These are phyloP conservation scores for Hydra vulgaris DNA, from an alignment of 30 jellyfish, hydroid and myxozoan species.

Conservation along the genomic window DNA sequence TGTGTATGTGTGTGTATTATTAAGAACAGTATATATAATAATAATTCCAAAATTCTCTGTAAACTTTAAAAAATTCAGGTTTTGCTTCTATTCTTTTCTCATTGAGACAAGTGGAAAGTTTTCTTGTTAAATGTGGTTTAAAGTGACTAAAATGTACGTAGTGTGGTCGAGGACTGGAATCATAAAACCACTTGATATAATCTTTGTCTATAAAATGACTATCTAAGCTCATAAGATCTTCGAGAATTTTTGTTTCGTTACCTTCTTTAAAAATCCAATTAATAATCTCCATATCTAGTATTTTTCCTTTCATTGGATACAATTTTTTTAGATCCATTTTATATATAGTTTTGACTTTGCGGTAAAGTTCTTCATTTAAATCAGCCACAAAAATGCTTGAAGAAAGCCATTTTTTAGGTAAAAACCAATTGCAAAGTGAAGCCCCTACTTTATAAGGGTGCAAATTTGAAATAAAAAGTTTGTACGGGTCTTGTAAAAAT, in stretches of 20 bases:
- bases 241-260: constrained; percentile 8
- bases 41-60: constrained; percentile 24
- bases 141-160: constrained; percentile 34
- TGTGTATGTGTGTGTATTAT: too few species aligned
- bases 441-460: constrained; percentile 25
- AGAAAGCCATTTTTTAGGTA: constrained; percentile 31
- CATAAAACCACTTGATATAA: constrained; percentile 12
- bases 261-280: constrained; percentile 37
- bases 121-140: constrained; percentile 13
- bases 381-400: constrained; percentile 35
- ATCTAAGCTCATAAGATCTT: constrained; percentile 17
- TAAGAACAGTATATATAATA: constrained; percentile 23
- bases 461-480: constrained; percentile 3
- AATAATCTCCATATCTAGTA: constrained; percentile 27
- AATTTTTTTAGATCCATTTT: constrained; percentile 13
- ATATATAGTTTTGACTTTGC: neutral
- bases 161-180: constrained; percentile 11
- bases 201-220: constrained; percentile 33
- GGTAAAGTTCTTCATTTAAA: constrained; percentile 9
- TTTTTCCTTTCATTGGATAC: constrained; percentile 9
- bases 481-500: constrained; percentile 15
- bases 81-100: constrained; percentile 17
- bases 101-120: constrained; percentile 26
- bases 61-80: constrained; percentile 30
- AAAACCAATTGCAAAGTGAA: constrained; percentile 27